Conservation (phyloP, 2,888 invertebrate species). For the Tetragonula carbonaria region DNA sequence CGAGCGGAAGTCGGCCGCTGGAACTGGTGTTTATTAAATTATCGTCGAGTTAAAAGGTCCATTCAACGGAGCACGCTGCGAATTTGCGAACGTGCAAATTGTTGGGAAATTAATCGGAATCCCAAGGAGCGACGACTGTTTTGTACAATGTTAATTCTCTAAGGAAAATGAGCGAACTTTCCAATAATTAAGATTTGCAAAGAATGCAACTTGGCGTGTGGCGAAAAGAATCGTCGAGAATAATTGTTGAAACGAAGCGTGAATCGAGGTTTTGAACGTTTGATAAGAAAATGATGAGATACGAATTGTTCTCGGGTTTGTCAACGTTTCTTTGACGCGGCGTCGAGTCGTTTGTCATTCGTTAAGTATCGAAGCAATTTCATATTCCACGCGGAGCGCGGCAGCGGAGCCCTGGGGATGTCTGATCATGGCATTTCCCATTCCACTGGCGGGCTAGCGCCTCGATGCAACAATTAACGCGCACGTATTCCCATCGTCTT, state of each 20-base stretch:
- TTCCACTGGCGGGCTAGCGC: background rate
- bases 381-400: background rate
- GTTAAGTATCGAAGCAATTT: background rate
- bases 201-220: no score
- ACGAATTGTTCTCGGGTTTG: background rate
- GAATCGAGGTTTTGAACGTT: background rate
- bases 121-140: background rate
- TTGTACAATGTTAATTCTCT: background rate
- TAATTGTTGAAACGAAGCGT: no score
- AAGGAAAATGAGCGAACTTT: background rate
- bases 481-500: background rate
- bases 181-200: background rate
- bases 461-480: background rate
- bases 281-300: background rate
- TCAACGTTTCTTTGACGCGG: no score
- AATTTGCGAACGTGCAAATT: background rate
- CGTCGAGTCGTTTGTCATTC: background rate
- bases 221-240: no score
- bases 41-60: background rate
- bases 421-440: background rate
- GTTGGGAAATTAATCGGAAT: background rate
- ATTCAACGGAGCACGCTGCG: background rate
- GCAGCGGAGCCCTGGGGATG: background rate
- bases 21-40: constrained; percentile 24
- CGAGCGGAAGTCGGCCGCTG: constrained; percentile 8